Percentiles rank a stretch among this genome's conserved stretches.
These are phyloP conservation scores for Anodontia alba DNA, from an alignment of 2,888 invertebrate species.

Conservation along the genomic window DNA sequence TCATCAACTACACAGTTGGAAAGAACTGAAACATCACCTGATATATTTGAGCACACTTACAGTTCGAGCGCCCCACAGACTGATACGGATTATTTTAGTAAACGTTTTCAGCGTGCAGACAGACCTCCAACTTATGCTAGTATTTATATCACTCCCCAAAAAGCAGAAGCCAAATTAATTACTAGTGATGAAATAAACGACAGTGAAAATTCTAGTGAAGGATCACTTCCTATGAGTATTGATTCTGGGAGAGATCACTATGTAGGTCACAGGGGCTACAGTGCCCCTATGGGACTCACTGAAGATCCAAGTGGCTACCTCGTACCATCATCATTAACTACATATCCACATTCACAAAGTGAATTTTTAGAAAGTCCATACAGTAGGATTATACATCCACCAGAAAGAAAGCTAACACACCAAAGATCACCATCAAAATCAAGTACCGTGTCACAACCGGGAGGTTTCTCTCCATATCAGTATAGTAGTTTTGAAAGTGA, in stretches of 20 bases:
- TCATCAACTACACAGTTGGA: slow-evolving; percentile 80
- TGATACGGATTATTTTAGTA: slow-evolving; percentile 62
- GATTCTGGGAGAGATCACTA: slow-evolving; percentile 75
- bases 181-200: slow-evolving; percentile 73
- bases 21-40: slow-evolving; percentile 81
- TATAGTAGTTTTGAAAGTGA: slow-evolving; percentile 50
- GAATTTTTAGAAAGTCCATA: slow-evolving; percentile 56
- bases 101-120: slow-evolving; percentile 68
- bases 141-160: slow-evolving; percentile 80
- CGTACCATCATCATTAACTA: slow-evolving; percentile 45
- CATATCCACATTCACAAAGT: slow-evolving; percentile 48
- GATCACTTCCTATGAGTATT: slow-evolving; percentile 76
- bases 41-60: slow-evolving; percentile 73
- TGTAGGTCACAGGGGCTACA: slow-evolving; percentile 69
- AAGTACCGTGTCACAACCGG: slow-evolving; percentile 41
- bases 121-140: slow-evolving; percentile 76
- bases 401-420: slow-evolving; percentile 53
- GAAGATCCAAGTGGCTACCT: slow-evolving; percentile 58
- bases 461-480: slow-evolving; percentile 30
- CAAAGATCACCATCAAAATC: slow-evolving; percentile 69
- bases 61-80: slow-evolving; percentile 66
- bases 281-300: slow-evolving; percentile 35
- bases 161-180: slow-evolving; percentile 79
- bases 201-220: slow-evolving; percentile 79
- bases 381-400: slow-evolving; percentile 38